phyloP scores from a whole-genome alignment of 2,888 invertebrate species.

The Eudemis profundana region DNA sequence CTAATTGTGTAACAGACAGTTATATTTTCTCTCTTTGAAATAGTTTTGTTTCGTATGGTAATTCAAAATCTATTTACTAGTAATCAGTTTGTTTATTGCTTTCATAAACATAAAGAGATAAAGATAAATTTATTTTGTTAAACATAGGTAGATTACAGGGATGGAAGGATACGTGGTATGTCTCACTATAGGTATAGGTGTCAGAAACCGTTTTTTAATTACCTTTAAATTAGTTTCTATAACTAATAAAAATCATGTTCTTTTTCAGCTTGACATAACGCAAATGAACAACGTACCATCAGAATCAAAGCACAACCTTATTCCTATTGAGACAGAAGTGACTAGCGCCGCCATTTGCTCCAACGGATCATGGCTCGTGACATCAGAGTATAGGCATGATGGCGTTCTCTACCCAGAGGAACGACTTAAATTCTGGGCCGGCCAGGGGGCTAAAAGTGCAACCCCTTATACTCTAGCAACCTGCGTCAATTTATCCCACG shows the following conservation, averaged over 20 bases:
- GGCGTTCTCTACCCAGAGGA: slow-evolving; percentile 76
- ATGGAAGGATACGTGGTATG: no score
- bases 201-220: no score
- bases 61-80: no score
- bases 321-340: slow-evolving; percentile 78
- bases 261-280: slow-evolving; percentile 78
- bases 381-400: slow-evolving; percentile 78
- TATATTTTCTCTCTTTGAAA: no score
- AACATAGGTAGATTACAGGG: no score
- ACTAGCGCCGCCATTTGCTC: slow-evolving; percentile 74
- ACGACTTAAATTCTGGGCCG: slow-evolving; percentile 74
- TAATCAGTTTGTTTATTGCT: no score
- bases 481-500: slow-evolving; percentile 76
- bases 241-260: not conserved
- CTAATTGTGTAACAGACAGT: no score
- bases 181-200: no score
- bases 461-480: slow-evolving; percentile 72
- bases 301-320: slow-evolving; percentile 67
- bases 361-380: slow-evolving; percentile 73
- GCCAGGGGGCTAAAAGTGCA: slow-evolving; percentile 53
- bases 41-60: no score
- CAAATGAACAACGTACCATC: slow-evolving; percentile 73
- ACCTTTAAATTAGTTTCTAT: no score
- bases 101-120: no score
- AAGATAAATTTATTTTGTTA: no score